These are phyloP conservation scores for Mus minutoides DNA, from an alignment of 2,797 vertebrate species.

Conservation along the genomic window DNA sequence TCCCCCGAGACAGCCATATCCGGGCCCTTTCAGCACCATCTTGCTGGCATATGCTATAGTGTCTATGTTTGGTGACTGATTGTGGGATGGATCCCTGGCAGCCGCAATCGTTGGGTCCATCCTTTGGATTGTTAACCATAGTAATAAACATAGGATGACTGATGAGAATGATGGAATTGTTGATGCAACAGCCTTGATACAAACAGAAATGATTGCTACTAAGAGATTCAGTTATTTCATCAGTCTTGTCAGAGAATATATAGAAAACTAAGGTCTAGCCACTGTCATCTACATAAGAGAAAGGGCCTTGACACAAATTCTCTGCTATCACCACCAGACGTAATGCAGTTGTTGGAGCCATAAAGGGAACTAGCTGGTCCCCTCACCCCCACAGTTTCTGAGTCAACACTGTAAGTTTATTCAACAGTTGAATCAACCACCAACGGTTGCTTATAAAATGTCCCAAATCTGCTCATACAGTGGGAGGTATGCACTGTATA, in stretches of 20 bases:
- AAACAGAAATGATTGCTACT: neutral
- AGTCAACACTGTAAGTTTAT: too few relatives aligned
- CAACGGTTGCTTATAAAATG: neutral
- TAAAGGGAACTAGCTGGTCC: rapidly evolving
- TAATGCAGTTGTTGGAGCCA: neutral
- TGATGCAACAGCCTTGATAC: neutral
- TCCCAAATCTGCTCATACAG: neutral
- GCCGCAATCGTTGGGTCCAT: too few relatives aligned
- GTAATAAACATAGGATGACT: neutral
- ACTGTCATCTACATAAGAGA: neutral
- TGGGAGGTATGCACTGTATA: neutral
- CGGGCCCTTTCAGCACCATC: too few relatives aligned
- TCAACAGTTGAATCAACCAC: neutral
- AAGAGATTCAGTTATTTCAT: neutral
- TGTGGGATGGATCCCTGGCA: too few relatives aligned
- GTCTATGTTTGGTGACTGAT: too few relatives aligned
- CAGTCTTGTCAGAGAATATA: neutral
- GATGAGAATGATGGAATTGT: neutral
- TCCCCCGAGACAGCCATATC: too few relatives aligned
- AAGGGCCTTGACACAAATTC: neutral
- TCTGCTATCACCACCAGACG: neutral
- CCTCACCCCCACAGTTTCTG: too few relatives aligned
- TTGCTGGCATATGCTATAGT: too few relatives aligned
- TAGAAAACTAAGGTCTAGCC: neutral
- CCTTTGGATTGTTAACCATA: too few relatives aligned